Evolutionary conservation across 2,888 invertebrate species (phyloP).

Genomic region (Calameuta pallipes): DNA sequence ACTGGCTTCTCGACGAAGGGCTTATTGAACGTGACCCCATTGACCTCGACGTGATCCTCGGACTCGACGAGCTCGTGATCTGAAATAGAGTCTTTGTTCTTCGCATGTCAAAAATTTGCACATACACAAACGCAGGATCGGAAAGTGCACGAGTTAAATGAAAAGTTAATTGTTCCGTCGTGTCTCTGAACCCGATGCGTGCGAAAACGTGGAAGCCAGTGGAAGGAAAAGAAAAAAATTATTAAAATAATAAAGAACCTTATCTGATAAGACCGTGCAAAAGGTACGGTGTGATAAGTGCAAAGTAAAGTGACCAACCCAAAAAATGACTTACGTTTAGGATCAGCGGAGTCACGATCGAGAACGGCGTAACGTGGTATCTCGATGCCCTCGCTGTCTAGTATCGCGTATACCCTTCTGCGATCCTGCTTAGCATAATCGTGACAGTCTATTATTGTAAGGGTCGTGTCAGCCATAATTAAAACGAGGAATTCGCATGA

Average conservation of each 20-base stretch:
- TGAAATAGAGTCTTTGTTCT: slow-evolving; percentile 64
- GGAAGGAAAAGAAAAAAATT: not conserved
- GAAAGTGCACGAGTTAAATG: not conserved
- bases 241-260: slow-evolving; percentile 1
- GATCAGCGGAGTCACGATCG: slow-evolving; percentile 92
- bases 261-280: slow-evolving; percentile 5
- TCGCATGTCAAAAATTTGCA: slow-evolving; percentile 48
- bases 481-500: not conserved
- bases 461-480: not conserved
- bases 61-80: slow-evolving; percentile 93
- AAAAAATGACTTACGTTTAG: slow-evolving; percentile 77
- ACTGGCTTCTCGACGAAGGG: slow-evolving; percentile 99
- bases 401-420: slow-evolving; percentile 92
- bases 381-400: slow-evolving; percentile 94
- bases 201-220: not conserved
- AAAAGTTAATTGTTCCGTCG: slow-evolving; percentile 7
- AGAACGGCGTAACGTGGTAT: slow-evolving; percentile 98
- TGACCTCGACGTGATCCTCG: slow-evolving; percentile 97
- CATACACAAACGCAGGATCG: slow-evolving; percentile 25
- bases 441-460: slow-evolving; percentile 10
- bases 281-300: slow-evolving; percentile 8
- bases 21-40: slow-evolving; percentile 94
- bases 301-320: slow-evolving; percentile 9
- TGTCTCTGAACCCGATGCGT: not conserved
- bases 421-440: slow-evolving; percentile 74